These are phyloP conservation scores for Zaprionus inermis DNA, from an alignment of 1,140 invertebrate genomes.

Conservation along the genomic window DNA sequence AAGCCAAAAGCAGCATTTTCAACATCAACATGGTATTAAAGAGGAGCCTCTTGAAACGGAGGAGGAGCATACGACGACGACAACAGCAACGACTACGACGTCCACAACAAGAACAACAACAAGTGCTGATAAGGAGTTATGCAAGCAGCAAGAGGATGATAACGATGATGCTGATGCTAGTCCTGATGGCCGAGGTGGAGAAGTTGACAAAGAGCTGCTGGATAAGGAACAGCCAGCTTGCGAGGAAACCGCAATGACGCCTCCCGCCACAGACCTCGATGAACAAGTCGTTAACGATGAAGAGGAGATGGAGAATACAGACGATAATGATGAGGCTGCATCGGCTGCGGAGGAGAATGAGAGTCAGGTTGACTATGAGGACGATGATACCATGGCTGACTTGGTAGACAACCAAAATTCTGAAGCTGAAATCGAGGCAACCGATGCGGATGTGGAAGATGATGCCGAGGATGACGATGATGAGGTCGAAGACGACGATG, in stretches of 20 bases:
- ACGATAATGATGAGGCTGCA: conserved; percentile 21
- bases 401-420: conserved; percentile 65
- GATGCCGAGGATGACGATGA: conserved; percentile 49
- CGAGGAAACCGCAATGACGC: conserved; percentile 65
- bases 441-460: conserved; percentile 74
- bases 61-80: conserved; percentile 59
- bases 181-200: conserved; percentile 27
- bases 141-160: conserved; percentile 3
- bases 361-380: conserved; percentile 60
- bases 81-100: conserved; percentile 49
- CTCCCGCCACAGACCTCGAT: conserved; percentile 68
- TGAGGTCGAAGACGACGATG: conserved; percentile 40
- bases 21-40: conserved; percentile 25
- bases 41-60: conserved; percentile 54
- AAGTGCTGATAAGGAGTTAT: conserved; percentile 41
- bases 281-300: conserved; percentile 37
- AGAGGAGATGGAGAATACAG: conserved; percentile 17
- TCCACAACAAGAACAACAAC: conserved; percentile 45
- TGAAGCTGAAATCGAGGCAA: conserved; percentile 70
- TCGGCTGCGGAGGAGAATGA: conserved; percentile 42
- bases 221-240: conserved; percentile 38
- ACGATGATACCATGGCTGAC: conserved; percentile 64
- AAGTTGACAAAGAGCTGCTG: conserved; percentile 2
- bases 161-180: conserved; percentile 17
- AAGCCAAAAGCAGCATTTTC: not conserved